These are phyloP conservation scores for Procambarus virginalis DNA, from an alignment of 1,140 invertebrate species.

Conservation along the genomic window DNA sequence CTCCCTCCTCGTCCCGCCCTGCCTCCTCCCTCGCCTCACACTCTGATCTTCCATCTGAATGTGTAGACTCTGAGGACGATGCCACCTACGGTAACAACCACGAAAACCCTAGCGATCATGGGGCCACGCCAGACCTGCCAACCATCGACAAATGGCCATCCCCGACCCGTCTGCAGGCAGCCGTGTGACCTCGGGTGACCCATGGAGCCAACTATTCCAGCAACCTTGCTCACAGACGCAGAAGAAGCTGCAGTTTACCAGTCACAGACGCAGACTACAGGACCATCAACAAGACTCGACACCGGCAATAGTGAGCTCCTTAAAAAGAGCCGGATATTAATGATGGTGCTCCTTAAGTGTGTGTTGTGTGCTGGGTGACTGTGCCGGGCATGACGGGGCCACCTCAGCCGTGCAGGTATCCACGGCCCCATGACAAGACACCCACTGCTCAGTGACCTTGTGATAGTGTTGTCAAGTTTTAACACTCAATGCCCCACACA, in stretches of 20 bases:
- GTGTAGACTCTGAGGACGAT: slow-evolving; percentile 60
- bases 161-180: slow-evolving; percentile 26
- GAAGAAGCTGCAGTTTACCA: neutral
- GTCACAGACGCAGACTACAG: neutral
- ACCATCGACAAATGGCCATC: neutral
- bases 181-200: slow-evolving; percentile 11
- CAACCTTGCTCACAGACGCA: neutral
- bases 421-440: neutral
- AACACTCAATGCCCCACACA: neutral
- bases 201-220: neutral
- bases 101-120: neutral
- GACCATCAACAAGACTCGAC: neutral
- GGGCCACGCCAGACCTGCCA: neutral
- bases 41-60: slow-evolving; percentile 60
- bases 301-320: too few relatives aligned
- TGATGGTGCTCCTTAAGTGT: neutral
- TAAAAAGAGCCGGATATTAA: too few relatives aligned
- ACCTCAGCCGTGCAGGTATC: neutral
- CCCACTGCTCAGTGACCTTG: slow-evolving; percentile 27
- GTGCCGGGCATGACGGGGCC: neutral
- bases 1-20: slow-evolving; percentile 55
- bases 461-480: slow-evolving; percentile 12
- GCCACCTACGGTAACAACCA: neutral
- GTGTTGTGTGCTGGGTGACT: neutral
- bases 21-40: slow-evolving; percentile 62